phyloP scores from a whole-genome alignment of 2,797 vertebrate species.

The Myotis findleyi region DNA sequence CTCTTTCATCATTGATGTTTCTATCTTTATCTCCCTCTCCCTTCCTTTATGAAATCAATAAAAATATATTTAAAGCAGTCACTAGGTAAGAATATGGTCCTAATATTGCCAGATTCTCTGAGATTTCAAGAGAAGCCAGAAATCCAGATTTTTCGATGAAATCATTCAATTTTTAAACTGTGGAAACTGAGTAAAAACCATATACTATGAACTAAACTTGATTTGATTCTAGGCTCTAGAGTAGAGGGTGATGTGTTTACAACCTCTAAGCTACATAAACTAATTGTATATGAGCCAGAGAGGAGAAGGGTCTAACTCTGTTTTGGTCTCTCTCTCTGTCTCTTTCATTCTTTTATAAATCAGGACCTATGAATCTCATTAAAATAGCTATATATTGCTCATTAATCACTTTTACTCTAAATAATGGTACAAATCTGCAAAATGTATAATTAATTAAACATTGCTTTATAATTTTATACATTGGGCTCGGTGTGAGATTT shows the following conservation, averaged over 20 bases:
- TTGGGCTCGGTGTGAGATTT: background rate
- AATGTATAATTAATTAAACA: slow-evolving; percentile 50
- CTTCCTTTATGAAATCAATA: too few relatives aligned
- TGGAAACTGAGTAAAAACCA: background rate
- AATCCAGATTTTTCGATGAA: slow-evolving; percentile 18
- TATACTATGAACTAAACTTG: background rate
- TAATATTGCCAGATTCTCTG: background rate
- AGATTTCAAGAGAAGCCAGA: background rate
- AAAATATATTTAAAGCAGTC: background rate
- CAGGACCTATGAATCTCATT: background rate
- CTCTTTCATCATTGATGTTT: too few relatives aligned
- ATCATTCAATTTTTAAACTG: background rate
- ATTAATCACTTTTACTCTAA: background rate
- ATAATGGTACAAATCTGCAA: background rate
- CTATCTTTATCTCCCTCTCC: too few relatives aligned
- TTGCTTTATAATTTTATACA: background rate
- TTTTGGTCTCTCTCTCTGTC: background rate
- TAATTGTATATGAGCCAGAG: background rate
- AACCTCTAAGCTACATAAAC: background rate
- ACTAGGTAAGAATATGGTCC: background rate
- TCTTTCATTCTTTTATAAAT: background rate
- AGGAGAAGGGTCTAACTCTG: background rate
- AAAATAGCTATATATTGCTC: background rate
- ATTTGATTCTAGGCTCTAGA: background rate
- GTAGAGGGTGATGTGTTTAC: background rate